Percentiles rank a stretch among this genome's conserved stretches.
phyloP scores from a whole-genome alignment of 1,140 invertebrate species.

The Halictus rubicundus region DNA sequence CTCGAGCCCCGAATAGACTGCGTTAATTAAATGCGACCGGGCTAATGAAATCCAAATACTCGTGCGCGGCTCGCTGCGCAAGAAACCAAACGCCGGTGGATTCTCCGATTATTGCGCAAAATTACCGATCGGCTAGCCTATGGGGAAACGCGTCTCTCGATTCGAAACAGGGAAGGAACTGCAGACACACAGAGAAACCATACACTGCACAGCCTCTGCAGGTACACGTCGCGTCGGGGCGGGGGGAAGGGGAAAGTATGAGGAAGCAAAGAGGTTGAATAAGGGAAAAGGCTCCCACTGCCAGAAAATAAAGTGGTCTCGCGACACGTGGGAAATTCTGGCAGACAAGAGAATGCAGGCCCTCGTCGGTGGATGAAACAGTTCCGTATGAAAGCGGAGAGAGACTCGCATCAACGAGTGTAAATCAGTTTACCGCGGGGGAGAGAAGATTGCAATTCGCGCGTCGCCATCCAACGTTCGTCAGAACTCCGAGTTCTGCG shows the following conservation, averaged over 20 bases:
- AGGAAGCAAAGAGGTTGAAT: constrained; percentile 35
- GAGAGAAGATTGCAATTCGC: constrained; percentile 35
- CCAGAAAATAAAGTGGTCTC: constrained; percentile 63
- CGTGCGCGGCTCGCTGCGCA: background rate
- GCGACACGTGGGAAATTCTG: constrained; percentile 65
- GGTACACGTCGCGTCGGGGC: background rate
- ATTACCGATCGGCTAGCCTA: constrained; percentile 57
- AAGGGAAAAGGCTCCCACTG: constrained; percentile 44
- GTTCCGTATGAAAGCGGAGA: constrained; percentile 23
- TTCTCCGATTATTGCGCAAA: constrained; percentile 45
- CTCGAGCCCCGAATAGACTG: background rate
- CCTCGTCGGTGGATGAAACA: constrained; percentile 36
- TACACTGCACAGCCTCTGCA: background rate
- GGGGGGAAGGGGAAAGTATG: background rate
- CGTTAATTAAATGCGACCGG: constrained; percentile 33
- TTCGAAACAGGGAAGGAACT: constrained; percentile 37
- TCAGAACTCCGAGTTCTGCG: background rate
- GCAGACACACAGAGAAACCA: constrained; percentile 6
- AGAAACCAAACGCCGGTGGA: background rate
- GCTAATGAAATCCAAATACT: constrained; percentile 24
- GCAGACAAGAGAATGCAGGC: constrained; percentile 19
- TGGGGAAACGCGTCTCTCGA: constrained; percentile 48
- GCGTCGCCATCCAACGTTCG: background rate
- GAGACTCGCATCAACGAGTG: constrained; percentile 28
- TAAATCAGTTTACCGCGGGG: constrained; percentile 44